Base-by-base conservation (phyloP, 2,888 invertebrate genomes). In the Orthonevra nobilis region DNA sequence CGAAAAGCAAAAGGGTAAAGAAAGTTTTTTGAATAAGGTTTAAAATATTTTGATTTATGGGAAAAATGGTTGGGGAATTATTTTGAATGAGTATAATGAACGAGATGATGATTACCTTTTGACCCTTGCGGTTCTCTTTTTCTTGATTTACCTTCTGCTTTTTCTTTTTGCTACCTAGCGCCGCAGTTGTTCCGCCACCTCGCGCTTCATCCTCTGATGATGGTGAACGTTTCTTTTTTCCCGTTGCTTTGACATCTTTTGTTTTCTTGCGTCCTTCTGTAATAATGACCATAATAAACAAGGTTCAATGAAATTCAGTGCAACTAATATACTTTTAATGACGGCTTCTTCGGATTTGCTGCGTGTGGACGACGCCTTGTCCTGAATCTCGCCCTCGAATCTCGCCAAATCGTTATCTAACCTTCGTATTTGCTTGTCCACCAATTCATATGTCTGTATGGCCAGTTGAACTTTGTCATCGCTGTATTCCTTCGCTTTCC, bases 401-500 rank as follows among this genome's bases (percentile, higher is more conserved):
- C 97, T 92, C 0, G 97, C 97, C 86, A 99, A 91, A 90, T 99
- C 98, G 63, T 97, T 96, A 89, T 99, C 99, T 85, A 99, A 90
- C 83, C 97, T 92, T 84, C 98, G 91, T 82, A 99, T 99, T 88
- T 99, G 98, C 88, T 98, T 98, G 89, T 99, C 98, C 30, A 98
- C 97, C 89, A 98, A 90, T 90, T 99, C 99, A 86, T 99, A 99
- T 0, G 98, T 98, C 90, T 98, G 97, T 89, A 98, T 97, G 1
- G 99, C 98, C 73, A 99, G 90, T 87, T 97, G 97, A 26, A 99
- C 98, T 90, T 99, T 99, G 85, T 98, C 98, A 86, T 98, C 98
- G 1, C 97, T 97, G 87, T 96, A 97, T 86, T 97, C 97, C 85
- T 96, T 96, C 9, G 97, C 97, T 89, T 97, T 97, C 83, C 95